Base-by-base conservation (phyloP, 2,797 vertebrate genomes). In the Myripristis jacobus region DNA sequence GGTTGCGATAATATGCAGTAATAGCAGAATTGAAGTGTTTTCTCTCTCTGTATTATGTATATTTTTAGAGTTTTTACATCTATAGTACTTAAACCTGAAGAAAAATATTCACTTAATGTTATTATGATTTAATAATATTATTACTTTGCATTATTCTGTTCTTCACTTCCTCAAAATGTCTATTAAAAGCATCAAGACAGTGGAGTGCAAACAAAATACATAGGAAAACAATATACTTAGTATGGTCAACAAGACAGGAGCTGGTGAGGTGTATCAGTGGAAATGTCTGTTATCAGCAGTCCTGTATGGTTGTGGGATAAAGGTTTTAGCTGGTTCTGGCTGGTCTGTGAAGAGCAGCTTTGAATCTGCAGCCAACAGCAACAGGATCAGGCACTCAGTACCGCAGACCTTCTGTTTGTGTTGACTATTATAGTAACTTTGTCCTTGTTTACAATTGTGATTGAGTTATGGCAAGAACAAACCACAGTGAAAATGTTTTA, bases 291-390 rank as follows among this genome's bases (percentile, higher is more conserved):
- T 46, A 46, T 4, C 44, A 46, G 44, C 4, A 31, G 56, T 62
- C 66, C 34, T 66, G 27, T n/a, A n/a, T 12, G 13, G 58, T 51
- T 59, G n/a, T n/a, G 24, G 41, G n/a, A 1, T 43, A 6, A 43
- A 43, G 41, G 41, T 15, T 25, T 7, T 69, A 53, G 67, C 41
- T 48, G 29, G 27, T 29, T 71, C 9, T 50, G 12, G 25, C 64
- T 48, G 24, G 44, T 60, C 50, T 64, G 18, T 41, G 50, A 36
- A 19, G 19, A 21, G 21, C 0, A 19, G 16, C 41, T 43, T 15
- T 43, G 41, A 43, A 43, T 43, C 13, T 43, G 41, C 41, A 16
- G 13, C 41, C 11, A 15, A 16, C 18, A 3, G 41, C 41, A 43
- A 16, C 11, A 43, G 41, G 4, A 11, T 13, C 12, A 16, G 16